These are phyloP conservation scores for Periophthalmus magnuspinnatus DNA, from an alignment of 2,797 vertebrate species.

Conservation along the genomic window DNA sequence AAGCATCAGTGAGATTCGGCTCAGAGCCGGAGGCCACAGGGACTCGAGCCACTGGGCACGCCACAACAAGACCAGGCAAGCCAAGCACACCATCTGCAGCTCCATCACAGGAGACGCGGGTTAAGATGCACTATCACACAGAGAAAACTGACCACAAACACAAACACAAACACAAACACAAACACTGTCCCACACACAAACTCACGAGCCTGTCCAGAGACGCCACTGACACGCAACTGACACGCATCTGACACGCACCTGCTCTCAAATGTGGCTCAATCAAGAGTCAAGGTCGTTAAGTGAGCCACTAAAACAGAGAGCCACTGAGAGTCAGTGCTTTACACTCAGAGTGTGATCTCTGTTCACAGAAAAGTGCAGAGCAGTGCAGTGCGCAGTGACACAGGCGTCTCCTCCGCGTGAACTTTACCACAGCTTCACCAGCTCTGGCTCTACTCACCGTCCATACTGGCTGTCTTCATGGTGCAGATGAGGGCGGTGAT, in stretches of 20 bases:
- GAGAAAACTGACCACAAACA: slow-evolving; percentile 51
- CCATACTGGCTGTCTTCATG: slow-evolving; percentile 77
- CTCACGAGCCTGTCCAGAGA: background rate
- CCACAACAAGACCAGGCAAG: slow-evolving; percentile 15
- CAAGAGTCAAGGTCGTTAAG: slow-evolving; percentile 67
- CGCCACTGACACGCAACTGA: no score
- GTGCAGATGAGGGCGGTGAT: slow-evolving; percentile 51
- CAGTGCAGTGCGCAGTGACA: slow-evolving; percentile 52
- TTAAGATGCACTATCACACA: slow-evolving; percentile 52
- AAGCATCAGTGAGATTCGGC: slow-evolving; percentile 45
- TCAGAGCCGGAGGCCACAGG: slow-evolving; percentile 34
- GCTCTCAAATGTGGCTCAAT: slow-evolving; percentile 54
- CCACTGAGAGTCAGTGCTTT: background rate
- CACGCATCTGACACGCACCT: no score
- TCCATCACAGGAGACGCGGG: slow-evolving; percentile 51
- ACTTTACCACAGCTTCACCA: slow-evolving; percentile 42
- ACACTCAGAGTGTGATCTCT: slow-evolving; percentile 8
- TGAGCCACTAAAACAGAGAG: background rate
- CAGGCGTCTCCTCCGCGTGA: slow-evolving; percentile 30
- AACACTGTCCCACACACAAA: slow-evolving; percentile 21
- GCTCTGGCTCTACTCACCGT: slow-evolving; percentile 74
- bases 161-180: no score
- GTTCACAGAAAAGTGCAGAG: slow-evolving; percentile 38
- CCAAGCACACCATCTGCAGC: slow-evolving; percentile 67
- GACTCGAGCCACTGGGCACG: slow-evolving; percentile 46